Evolutionary conservation across 2,888 invertebrate species (phyloP).

Genomic region (Diloba caeruleocephala): DNA sequence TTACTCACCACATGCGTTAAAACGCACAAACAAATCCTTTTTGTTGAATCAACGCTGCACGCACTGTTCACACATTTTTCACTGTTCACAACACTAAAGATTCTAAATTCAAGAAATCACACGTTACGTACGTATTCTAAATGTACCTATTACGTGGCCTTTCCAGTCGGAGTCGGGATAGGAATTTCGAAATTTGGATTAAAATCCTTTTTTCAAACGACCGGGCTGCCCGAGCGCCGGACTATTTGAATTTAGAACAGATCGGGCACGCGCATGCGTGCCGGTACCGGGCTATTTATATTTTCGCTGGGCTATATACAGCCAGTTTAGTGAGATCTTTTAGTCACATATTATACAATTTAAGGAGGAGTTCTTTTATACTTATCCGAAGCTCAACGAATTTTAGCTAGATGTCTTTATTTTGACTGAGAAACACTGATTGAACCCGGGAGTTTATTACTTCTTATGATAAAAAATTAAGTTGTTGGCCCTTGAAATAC

Average conservation of each 20-base stretch:
- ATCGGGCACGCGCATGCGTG: constrained; percentile 67
- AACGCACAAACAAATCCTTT: constrained; percentile 67
- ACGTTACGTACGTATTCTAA: constrained; percentile 37
- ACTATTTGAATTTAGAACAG: constrained; percentile 79
- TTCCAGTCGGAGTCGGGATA: constrained; percentile 80
- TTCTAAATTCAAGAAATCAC: constrained; percentile 55
- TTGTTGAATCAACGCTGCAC: constrained; percentile 71
- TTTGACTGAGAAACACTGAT: constrained; percentile 66
- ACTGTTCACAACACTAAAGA: constrained; percentile 65
- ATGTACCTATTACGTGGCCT: constrained; percentile 68
- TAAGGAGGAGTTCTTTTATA: constrained; percentile 22
- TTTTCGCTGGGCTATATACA: constrained; percentile 73
- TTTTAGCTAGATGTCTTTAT: constrained; percentile 54
- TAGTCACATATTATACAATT: constrained; percentile 27
- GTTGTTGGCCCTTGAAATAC: constrained; percentile 5
- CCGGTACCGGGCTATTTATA: constrained; percentile 75
- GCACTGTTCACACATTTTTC: constrained; percentile 84
- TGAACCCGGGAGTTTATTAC: constrained; percentile 59
- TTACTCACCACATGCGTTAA: constrained; percentile 68
- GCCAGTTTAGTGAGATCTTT: constrained; percentile 61
- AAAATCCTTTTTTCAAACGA: constrained; percentile 67
- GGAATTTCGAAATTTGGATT: constrained; percentile 60
- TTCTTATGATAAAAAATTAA: constrained; percentile 25
- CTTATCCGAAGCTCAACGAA: constrained; percentile 54
- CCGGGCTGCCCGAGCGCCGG: constrained; percentile 80